Evolutionary conservation across 1,140 invertebrate genomes (phyloP), one percentile per base, ranked within the genome.

Genomic region (Meloidogyne chitwoodi): DNA sequence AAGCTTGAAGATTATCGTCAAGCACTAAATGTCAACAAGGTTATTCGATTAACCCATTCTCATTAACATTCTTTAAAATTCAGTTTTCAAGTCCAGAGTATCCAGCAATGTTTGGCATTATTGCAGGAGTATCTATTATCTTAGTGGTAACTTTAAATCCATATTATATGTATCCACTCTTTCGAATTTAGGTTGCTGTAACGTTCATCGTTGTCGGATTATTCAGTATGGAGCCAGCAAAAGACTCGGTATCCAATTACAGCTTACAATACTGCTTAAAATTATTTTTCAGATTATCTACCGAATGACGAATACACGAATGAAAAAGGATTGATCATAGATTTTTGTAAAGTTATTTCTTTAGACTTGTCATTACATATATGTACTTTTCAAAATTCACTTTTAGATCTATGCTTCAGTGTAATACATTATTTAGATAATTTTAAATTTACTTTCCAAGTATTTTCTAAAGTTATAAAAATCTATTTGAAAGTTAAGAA

Each of bases 191-290:
- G 48, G 48, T 84, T 22, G 86, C 79, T 12, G 63, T 86, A 1
- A 61, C 80, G 22, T 86, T 87, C 56, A 86, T 87, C 48, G 84
- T 80, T 16, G 85, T 87, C 38, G 85, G 85, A 68, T 75, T 86
- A 74, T 38, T 83, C 62, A 83, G 74, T 26, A 82, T 87, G 74
- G 85, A 85, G 41, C 84, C 84, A 14, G 81, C 80, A 16, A 86
- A 83, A 66, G 85, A 86, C 68, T 86, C 84, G 5, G 87, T 83
- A 48, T 76, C 80, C 68, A 11, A 78, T 12, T 6, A 26, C 0
- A 70, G 4, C 14, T 0, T n/a, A 2, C 2, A 11, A 73, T 14
- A 16, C 27, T 19, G 4, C 0, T 63, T 12, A n/a, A 56, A 56
- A n/a, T 29, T 34, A 1, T n/a, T 26, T 41, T 38, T 72, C 2